Evolutionary conservation across 2,888 invertebrate species (phyloP), one percentile per base, ranked within the genome.

Genomic region (Xylocampa areola): DNA sequence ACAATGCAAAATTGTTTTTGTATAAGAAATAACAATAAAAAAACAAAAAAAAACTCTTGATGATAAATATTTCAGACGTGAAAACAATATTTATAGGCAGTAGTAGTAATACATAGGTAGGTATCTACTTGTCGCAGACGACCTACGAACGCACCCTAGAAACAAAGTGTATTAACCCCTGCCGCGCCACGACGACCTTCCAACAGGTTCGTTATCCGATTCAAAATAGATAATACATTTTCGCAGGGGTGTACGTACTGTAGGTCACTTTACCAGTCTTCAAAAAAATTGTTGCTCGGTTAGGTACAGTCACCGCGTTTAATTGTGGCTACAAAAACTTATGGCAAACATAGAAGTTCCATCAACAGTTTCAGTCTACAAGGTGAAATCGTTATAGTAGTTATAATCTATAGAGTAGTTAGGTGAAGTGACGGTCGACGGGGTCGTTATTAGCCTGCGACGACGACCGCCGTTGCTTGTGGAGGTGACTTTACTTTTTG

Each of bases 121-220:
- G n/a, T n/a, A n/a, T n/a, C n/a, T 45, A 53, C 32, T 41, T 62
- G 69, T 72, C 35, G 63, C 53, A 55, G 53, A 37, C 74, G 85
- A 83, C 84, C 83, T 84, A 80, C 76, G 78, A 72, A 76, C 73
- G 78, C 80, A 85, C 86, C 85, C 85, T 82, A 84, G 84, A 81
- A 82, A 87, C 84, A 81, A 84, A 74, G 91, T 89, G 77, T 87
- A 82, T 86, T 89, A 82, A 90, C 89, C 90, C 80, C n/a, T n/a
- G n/a, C n/a, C 80, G 76, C 64, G 59, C 68, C 77, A 72, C 77
- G 59, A 65, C 84, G 89, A 87, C 88, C 87, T 89, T 86, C 79
- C 69, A 79, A 55, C 71, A 79, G 78, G 84, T 83, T 84, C 85
- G 79, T 79, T 84, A 84, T 82, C 81, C 84, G 84, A 86, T 84